These are phyloP conservation scores for Motacilla tschutschensis DNA, from an alignment of 2,113 vertebrate species.

Conservation along the genomic window DNA sequence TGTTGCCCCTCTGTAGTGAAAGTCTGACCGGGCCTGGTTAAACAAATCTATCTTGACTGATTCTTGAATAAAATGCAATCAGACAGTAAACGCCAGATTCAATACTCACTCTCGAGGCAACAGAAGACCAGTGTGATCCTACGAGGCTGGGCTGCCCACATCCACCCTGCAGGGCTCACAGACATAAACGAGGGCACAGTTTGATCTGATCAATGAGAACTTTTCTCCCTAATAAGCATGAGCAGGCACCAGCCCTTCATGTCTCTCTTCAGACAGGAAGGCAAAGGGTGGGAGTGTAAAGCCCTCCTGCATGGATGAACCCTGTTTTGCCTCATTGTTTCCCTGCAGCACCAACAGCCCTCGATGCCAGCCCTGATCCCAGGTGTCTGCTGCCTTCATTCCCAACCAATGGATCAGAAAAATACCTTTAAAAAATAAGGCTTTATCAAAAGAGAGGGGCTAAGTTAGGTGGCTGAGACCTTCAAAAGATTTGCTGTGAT, in stretches of 20 bases:
- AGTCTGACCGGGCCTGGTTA: neutral
- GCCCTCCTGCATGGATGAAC: neutral
- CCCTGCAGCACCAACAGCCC: neutral
- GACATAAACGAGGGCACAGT: neutral
- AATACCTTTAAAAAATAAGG: neutral
- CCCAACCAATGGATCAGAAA: neutral
- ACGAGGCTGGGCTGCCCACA: fast-evolving
- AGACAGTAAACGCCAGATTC: neutral
- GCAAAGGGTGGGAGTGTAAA: neutral
- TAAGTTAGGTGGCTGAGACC: neutral
- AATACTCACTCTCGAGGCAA: neutral
- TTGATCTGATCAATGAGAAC: neutral
- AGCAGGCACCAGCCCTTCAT: neutral
- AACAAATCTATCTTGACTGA: conserved; percentile 7
- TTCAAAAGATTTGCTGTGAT: neutral
- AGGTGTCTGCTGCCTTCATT: neutral
- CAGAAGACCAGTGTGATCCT: neutral
- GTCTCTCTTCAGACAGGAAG: neutral
- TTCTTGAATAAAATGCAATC: neutral
- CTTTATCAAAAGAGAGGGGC: neutral
- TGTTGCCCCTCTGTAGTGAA: neutral
- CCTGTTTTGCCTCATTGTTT: fast-evolving
- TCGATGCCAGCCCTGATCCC: neutral
- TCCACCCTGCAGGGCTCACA: neutral
- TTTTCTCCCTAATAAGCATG: neutral